A percentile compares a stretch with the other conserved stretches of the same genome.
These are phyloP conservation scores for Perithous albicinctus DNA, from an alignment of 2,888 invertebrate species.

Conservation along the genomic window DNA sequence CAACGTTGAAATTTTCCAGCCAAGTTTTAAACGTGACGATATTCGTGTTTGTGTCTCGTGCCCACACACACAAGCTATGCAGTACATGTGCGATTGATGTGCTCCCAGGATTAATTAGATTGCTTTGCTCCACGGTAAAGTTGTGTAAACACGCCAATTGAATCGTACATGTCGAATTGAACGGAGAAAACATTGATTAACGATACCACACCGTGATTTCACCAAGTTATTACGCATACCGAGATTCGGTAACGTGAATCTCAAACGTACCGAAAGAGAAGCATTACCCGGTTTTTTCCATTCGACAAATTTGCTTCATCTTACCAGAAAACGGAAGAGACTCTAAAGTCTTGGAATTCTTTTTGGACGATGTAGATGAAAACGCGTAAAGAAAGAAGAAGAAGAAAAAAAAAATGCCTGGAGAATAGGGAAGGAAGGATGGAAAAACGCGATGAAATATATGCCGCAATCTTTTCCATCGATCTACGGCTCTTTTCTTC, in stretches of 20 bases:
- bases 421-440: too few species aligned
- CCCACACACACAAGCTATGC: too few species aligned
- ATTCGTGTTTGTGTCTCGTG: too few species aligned
- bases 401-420: slow-evolving; percentile 5
- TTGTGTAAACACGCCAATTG: too few species aligned
- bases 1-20: too few species aligned
- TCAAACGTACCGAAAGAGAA: slow-evolving; percentile 12
- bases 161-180: too few species aligned
- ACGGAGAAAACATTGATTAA: too few species aligned
- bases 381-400: slow-evolving; percentile 41
- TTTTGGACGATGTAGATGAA: slow-evolving; percentile 5
- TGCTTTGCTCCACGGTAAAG: too few species aligned
- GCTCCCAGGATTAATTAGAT: too few species aligned
- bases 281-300: slow-evolving; percentile 51
- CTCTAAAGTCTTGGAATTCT: slow-evolving; percentile 39
- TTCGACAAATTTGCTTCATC: slow-evolving; percentile 46
- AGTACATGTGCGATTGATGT: too few species aligned
- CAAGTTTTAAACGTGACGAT: too few species aligned
- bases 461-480: slow-evolving; percentile 43
- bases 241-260: slow-evolving; percentile 27
- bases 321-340: slow-evolving; percentile 34
- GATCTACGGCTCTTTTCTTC: slow-evolving; percentile 21
- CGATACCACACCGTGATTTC: too few species aligned
- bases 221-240: slow-evolving; percentile 49
- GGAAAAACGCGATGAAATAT: slow-evolving; percentile 53